Percentiles rank a stretch among this genome's conserved stretches.
Evolutionary conservation across 2,888 invertebrate genomes (phyloP).

Genomic region (Tethea ocularis): DNA sequence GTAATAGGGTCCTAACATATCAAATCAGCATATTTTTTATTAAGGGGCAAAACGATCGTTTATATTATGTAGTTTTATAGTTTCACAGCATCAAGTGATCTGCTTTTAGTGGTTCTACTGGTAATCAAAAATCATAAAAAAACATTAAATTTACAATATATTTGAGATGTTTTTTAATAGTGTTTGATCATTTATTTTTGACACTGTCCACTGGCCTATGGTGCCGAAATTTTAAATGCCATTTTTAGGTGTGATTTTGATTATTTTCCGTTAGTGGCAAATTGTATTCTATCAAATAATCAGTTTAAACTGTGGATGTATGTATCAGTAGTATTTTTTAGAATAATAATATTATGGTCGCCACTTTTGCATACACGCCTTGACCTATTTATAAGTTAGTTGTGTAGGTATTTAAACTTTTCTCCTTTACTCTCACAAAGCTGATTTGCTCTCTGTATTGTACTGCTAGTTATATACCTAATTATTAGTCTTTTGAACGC

Average conservation of each 20-base stretch:
- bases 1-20: too few relatives aligned
- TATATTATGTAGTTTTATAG: too few relatives aligned
- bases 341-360: constrained; percentile 32
- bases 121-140: too few relatives aligned
- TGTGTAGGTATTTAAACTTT: constrained; percentile 45
- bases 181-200: too few relatives aligned
- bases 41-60: too few relatives aligned
- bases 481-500: constrained; percentile 4
- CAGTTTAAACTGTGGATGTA: constrained; percentile 26
- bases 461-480: neutral
- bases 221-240: neutral
- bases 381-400: constrained; percentile 40
- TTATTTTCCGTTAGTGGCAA: neutral
- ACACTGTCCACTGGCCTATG: too few relatives aligned
- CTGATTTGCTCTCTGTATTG: constrained; percentile 4
- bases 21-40: too few relatives aligned
- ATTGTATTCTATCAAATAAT: neutral
- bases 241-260: neutral
- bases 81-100: too few relatives aligned
- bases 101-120: too few relatives aligned
- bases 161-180: too few relatives aligned
- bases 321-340: constrained; percentile 30
- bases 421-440: neutral
- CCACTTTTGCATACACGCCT: constrained; percentile 32
- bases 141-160: too few relatives aligned